These are phyloP conservation scores for Erithacus rubecula DNA, from an alignment of 2,797 vertebrate species.

Conservation along the genomic window DNA sequence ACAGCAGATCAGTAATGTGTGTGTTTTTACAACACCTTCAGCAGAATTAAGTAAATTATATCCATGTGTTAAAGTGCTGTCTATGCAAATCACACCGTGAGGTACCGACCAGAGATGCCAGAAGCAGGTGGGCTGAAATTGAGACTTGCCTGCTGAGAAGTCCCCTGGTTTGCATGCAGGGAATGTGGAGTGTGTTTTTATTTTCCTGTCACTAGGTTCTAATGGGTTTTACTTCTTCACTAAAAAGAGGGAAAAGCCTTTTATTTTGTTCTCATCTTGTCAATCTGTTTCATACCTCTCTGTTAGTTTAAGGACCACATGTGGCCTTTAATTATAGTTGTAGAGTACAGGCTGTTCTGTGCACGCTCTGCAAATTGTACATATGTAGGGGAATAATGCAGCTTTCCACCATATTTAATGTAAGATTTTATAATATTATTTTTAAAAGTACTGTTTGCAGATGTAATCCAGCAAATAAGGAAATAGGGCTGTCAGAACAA, in stretches of 20 bases:
- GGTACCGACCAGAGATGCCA: background rate
- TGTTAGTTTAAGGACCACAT: background rate
- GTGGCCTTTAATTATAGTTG: constrained; percentile 45
- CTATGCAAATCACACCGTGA: rapidly evolving
- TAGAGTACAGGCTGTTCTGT: constrained; percentile 13
- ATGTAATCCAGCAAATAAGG: background rate
- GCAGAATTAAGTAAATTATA: background rate
- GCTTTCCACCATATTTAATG: background rate
- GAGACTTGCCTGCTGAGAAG: background rate
- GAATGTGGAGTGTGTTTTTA: background rate
- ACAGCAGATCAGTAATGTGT: background rate
- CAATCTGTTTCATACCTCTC: background rate
- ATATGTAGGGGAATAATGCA: background rate
- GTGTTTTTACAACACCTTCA: background rate
- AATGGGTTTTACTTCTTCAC: constrained; percentile 6
- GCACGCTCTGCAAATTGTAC: background rate
- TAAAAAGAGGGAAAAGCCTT: background rate
- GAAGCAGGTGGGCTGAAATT: background rate
- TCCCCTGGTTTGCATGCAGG: background rate
- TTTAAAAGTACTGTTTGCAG: constrained; percentile 21
- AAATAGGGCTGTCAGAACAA: background rate
- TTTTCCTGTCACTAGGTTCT: constrained; percentile 17
- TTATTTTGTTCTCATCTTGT: background rate
- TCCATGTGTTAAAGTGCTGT: background rate
- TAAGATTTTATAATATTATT: background rate